Base-by-base conservation (phyloP, 2,888 invertebrate species). In the Andrena fulva region DNA sequence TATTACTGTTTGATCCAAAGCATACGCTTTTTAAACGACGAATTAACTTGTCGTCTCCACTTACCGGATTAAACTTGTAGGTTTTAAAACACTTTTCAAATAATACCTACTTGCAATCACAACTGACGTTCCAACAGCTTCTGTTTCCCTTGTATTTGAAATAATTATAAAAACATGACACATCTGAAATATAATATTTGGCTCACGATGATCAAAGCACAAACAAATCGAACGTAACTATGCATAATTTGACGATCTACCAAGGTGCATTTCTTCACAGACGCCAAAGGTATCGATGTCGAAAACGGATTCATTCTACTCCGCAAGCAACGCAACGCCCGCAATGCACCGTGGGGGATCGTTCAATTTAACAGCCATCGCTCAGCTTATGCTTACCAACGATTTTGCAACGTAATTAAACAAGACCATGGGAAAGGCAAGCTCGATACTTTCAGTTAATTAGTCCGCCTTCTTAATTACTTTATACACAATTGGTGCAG, bases 401-500 rank as follows among this genome's bases (percentile, higher is more conserved):
- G 73, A 78, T 84, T 79, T 78, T 64, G 77, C 70, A 80, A 85
- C 54, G 68, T 29, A 80, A 85, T 83, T 76, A 80, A 68, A 78
- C 50, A 69, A 62, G 67, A 56, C 69, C 59, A 78, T 76, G 80
- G 62, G 80, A 80, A 83, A 83, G 63, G 27, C 24, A 52, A 29
- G 64, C 73, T 78, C 77, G 54, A 80, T 78, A 77, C 31, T 52
- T 80, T 29, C 72, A 8, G 69, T 73, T 83, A 80, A 83, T 85
- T 83, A 69, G 64, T 60, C 8, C 24, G 16, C 33, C 10, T 42
- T 16, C 12, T 62, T 73, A 75, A 78, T 84, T 69, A 67, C 52
- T 16, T 12, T 35, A 62, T 12, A 35, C 10, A 67, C 20, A 29
- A 66, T 33, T 10, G 33, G 0, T n/a, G 12, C 8, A 29, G 27